Base-by-base conservation (phyloP, 2,113 vertebrate genomes). In the Patagioenas fasciata region DNA sequence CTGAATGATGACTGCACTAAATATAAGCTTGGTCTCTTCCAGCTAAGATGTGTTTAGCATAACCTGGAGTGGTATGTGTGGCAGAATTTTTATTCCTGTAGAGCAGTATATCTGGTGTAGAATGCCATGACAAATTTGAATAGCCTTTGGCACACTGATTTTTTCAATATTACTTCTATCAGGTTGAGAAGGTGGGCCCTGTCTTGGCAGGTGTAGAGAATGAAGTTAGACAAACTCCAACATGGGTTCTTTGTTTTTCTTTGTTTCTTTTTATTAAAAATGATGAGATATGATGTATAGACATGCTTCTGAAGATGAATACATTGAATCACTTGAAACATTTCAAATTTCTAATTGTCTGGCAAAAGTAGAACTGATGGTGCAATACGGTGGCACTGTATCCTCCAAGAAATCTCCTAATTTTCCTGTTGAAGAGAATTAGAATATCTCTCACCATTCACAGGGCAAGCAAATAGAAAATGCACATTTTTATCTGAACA, bases 261-360 rank as follows among this genome's bases (percentile, higher is more conserved):
- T 94, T 89, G 18, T 67, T 84, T 47, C 23, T 91, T 82, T 94
- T 82, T 60, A 54, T 81, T 87, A 91, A 80, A 80, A 80, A 60
- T 36, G 77, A 78, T 79, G 5, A 2, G 48, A 53, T 5, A 10
- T 13, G 16, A n/a, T 31, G 14, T 31, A 32, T 77, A 80, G 56
- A 44, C 5, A 18, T 71, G 86, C 79, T 90, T 24, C 34, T 85
- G 62, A 61, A 73, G 48, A 88, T 48, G 5, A 78, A 80, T 61
- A 2, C 31, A 54, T 80, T 77, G 53, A 69, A 72, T 53, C 0
- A 0, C n/a, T 88, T 71, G 36, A 80, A 83, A 88, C 11, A 34
- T 84, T 60, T 75, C 24, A 88, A 36, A 50, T 70, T 56, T 89
- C 58, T 85, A 80, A 31, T 84, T 89, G 24, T 79, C 42, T 88